Base-by-base conservation (phyloP, 2,888 invertebrate species). In the Zaprionus lineosus region DNA sequence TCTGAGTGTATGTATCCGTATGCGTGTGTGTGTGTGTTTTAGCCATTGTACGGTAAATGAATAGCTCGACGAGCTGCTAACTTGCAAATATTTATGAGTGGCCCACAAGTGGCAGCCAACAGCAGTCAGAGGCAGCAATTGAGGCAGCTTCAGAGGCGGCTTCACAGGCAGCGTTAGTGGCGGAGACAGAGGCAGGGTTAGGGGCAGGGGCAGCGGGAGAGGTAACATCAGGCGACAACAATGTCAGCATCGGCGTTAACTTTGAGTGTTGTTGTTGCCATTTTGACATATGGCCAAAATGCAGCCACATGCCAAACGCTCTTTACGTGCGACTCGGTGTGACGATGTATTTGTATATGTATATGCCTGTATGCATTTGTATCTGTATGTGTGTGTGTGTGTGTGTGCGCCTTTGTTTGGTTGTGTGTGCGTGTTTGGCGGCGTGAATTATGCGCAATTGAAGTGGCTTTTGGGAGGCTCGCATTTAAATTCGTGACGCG, bases 41-140 rank as follows among this genome's bases (percentile, higher is more conserved):
- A 18, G 58, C 51, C 36, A 67, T 71, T 78, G 82, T 74, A 53
- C 55, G 79, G 63, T 85, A 81, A 83, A 81, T 81, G 83, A 83
- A 81, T 85, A 70, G 84, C 81, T 73, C 83, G 86, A 85, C 85
- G 85, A 82, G 84, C 86, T 82, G 81, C 85, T 82, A 82, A 82
- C 84, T 82, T 82, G 86, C 82, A 85, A 82, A 82, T 85, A 82
- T 82, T 82, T 82, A 81, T 85, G 81, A 81, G 85, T 81, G 84
- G 61, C 60, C 79, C 85, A 85, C 81, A 84, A 81, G 81, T 81
- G 81, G 71, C 74, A 81, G 60, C 56, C 62, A 50, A 26, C 48
- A 41, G 36, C 56, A 34, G 7, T 33, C 40, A 29, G 24, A 50
- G 47, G 18, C 47, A 56, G 53, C 63, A 62, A 26, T 39, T 36